Percentiles rank a stretch among this genome's conserved stretches.
phyloP scores from a whole-genome alignment of 2,797 vertebrate genomes.

The Protonibea diacanthus region DNA sequence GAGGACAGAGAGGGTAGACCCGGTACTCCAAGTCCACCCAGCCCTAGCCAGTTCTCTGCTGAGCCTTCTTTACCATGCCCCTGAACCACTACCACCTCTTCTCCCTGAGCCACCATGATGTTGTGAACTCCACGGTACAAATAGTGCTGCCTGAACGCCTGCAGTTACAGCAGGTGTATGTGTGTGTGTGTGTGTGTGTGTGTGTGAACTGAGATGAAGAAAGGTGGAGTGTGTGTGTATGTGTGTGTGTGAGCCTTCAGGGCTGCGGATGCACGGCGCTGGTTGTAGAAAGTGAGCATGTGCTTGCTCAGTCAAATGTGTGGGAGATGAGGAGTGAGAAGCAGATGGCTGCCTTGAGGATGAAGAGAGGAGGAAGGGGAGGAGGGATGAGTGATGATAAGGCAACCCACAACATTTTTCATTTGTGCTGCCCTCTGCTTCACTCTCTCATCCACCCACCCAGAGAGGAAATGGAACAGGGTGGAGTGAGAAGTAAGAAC shows the following conservation, averaged over 20 bases:
- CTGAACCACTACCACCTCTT: slow-evolving; percentile 60
- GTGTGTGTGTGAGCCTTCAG: background rate
- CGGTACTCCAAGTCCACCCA: slow-evolving; percentile 85
- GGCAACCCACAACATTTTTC: slow-evolving; percentile 52
- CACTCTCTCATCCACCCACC: slow-evolving; percentile 37
- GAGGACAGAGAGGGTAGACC: slow-evolving; percentile 87
- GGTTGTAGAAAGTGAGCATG: slow-evolving; percentile 46
- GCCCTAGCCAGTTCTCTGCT: slow-evolving; percentile 72
- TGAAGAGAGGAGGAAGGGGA: slow-evolving; percentile 71
- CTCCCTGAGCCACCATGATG: slow-evolving; percentile 76
- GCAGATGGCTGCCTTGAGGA: slow-evolving; percentile 74
- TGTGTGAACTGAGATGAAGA: background rate
- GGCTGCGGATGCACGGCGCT: slow-evolving; percentile 12
- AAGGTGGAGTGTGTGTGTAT: background rate
- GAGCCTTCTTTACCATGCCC: slow-evolving; percentile 50
- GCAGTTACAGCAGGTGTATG: slow-evolving; percentile 31
- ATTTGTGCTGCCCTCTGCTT: slow-evolving; percentile 29
- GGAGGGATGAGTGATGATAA: slow-evolving; percentile 65
- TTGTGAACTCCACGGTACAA: slow-evolving; percentile 27
- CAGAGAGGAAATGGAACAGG: slow-evolving; percentile 44
- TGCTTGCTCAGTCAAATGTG: slow-evolving; percentile 56
- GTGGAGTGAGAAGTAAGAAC: background rate
- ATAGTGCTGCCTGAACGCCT: slow-evolving; percentile 28
- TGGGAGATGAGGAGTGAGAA: slow-evolving; percentile 66
- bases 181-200: slow-evolving; percentile 4